Evolutionary conservation across 1,140 invertebrate genomes (phyloP).

Genomic region (Drosophila santomea): DNA sequence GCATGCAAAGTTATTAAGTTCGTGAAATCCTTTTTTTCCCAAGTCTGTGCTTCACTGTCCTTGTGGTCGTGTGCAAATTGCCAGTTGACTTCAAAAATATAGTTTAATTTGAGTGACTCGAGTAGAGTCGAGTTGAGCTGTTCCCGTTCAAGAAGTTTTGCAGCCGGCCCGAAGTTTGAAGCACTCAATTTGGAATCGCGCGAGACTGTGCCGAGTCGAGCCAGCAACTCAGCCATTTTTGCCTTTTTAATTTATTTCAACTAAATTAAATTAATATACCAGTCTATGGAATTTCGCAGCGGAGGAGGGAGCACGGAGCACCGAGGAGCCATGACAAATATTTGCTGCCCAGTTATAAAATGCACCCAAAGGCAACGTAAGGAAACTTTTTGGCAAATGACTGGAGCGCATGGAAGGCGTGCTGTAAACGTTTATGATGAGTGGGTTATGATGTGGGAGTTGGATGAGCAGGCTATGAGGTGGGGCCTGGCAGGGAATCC

Average conservation of each 20-base stretch:
- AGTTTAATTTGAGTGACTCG: slow-evolving; percentile 68
- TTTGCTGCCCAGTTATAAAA: slow-evolving; percentile 78
- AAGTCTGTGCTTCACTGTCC: slow-evolving; percentile 10
- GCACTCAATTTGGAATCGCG: slow-evolving; percentile 71
- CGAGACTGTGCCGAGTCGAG: slow-evolving; percentile 61
- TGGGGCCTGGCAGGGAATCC: background rate
- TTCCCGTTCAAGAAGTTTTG: slow-evolving; percentile 49
- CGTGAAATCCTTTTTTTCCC: slow-evolving; percentile 4
- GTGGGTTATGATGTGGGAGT: background rate
- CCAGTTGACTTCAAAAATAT: slow-evolving; percentile 75
- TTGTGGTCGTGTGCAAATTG: slow-evolving; percentile 55
- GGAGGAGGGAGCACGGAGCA: background rate
- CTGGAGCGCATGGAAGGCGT: slow-evolving; percentile 66
- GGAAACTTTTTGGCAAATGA: slow-evolving; percentile 69
- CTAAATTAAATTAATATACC: slow-evolving; percentile 77
- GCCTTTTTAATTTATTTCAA: slow-evolving; percentile 71
- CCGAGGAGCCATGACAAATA: slow-evolving; percentile 59
- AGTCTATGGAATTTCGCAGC: background rate
- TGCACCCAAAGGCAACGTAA: slow-evolving; percentile 78
- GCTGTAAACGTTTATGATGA: slow-evolving; percentile 61
- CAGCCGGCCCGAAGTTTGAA: slow-evolving; percentile 56
- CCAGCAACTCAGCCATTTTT: slow-evolving; percentile 16
- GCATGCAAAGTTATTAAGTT: slow-evolving; percentile 68
- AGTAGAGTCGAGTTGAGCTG: slow-evolving; percentile 28
- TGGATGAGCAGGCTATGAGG: background rate